Evolutionary conservation across 2,888 invertebrate species (phyloP).

Genomic region (Drosophila sordidapex): DNA sequence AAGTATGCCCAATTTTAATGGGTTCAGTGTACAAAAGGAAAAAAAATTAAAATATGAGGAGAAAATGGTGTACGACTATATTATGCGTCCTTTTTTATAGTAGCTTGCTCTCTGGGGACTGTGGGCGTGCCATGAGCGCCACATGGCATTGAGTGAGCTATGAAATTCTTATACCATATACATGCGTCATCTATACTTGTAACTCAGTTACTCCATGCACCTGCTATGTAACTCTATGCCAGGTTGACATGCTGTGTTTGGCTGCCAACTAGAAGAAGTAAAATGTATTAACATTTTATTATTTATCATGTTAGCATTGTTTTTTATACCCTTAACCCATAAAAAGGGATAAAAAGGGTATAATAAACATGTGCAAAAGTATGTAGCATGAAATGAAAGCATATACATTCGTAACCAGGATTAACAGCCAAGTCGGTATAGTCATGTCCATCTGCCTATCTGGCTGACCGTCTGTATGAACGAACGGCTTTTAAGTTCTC

Average conservation of each 20-base stretch:
- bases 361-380: not conserved
- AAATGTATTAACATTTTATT: not conserved
- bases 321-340: not conserved
- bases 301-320: not conserved
- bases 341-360: not conserved
- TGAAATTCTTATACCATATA: not conserved
- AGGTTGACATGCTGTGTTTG: not conserved
- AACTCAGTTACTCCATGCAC: not conserved
- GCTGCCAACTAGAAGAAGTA: not conserved
- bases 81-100: slow-evolving; percentile 27
- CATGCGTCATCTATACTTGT: not conserved
- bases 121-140: slow-evolving; percentile 5
- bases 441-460: not conserved
- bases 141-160: not conserved
- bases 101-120: slow-evolving; percentile 13
- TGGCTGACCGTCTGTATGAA: not conserved
- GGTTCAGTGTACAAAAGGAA: not conserved
- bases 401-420: not conserved
- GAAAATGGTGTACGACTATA: slow-evolving; percentile 40
- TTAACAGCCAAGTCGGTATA: not conserved
- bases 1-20: not conserved
- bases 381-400: not conserved
- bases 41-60: not conserved
- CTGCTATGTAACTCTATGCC: not conserved
- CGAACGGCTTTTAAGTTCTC: not conserved